Base-by-base conservation (phyloP, 2,113 vertebrate genomes). In the Macrotis lagotis region DNA sequence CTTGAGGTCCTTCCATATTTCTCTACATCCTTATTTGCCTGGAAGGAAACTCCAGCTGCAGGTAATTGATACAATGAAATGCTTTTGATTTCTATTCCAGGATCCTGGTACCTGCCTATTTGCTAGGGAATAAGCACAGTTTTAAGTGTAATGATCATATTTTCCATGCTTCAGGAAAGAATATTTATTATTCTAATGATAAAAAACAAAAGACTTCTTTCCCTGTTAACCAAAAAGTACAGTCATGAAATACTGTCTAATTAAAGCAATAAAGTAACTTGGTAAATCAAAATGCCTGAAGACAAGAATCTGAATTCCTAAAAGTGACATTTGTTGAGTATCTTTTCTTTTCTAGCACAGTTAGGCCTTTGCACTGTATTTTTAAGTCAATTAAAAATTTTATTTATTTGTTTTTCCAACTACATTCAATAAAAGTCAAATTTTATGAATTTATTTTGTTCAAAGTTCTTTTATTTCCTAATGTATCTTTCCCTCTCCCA, bases 151-250 rank as follows among this genome's bases (percentile, higher is more conserved):
- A 52, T 25, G 47, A 25, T 94, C 83, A 26, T 91, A 44, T 92
- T 94, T 97, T 91, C 94, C 95, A 16, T 89, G 90, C 50, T 92
- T 50, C 31, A 47, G 52, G 91, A 92, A 90, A 93, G 48, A 91
- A 6, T 22, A 37, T 4, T 91, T 89, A 44, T 93, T 91, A 94
- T 48, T 91, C 89, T 89, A 66, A 90, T 51, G 88, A 11, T 49
- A 24, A 52, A 48, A 95, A 89, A 24, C 51, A 89, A 48, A 48
- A 59, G 44, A 83, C 47, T 50, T 50, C 74, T 88, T 96, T 95
- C 31, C 47, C 50, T 93, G 48, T 88, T 51, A 94, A 51, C 26
- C 2, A 89, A 91, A 90, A 90, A 59, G 47, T 8, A n/a, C 12
- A 0, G 9, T 91, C 51, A 88, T 66, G 91, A 92, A 91, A 88